A percentile compares a stretch with the other conserved stretches of the same genome.
phyloP scores from a whole-genome alignment of 37 sponge, comb jelly and placozoan species.

The Mnemiopsis leidyi region DNA sequence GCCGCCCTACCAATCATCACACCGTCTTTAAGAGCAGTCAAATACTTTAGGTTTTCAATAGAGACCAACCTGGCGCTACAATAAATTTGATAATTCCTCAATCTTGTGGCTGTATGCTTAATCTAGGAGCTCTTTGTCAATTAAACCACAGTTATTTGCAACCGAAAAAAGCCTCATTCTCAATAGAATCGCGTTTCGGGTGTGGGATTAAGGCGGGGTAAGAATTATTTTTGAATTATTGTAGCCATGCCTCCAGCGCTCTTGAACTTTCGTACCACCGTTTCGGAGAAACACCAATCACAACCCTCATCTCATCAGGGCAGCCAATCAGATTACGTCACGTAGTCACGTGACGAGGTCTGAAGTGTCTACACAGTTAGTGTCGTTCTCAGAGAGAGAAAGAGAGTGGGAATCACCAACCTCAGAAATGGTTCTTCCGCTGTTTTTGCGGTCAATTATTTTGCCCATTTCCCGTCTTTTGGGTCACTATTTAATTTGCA shows the following conservation, averaged over 20 bases:
- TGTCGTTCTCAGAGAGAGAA: not conserved
- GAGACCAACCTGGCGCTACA: not conserved
- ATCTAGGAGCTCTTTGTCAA: not conserved
- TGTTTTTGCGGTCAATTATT: too few relatives aligned
- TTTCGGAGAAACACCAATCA: not conserved
- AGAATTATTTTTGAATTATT: conserved; percentile 39
- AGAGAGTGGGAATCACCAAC: too few relatives aligned
- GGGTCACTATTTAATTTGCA: too few relatives aligned
- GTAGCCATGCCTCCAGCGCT: not conserved
- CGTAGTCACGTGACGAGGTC: not conserved
- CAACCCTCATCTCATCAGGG: not conserved
- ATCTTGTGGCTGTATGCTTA: not conserved
- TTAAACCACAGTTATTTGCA: not conserved
- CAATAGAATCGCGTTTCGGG: conserved; percentile 6
- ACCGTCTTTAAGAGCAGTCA: not conserved
- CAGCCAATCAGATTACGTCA: not conserved
- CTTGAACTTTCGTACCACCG: conserved; percentile 7
- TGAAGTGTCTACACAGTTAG: not conserved
- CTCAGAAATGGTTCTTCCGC: too few relatives aligned
- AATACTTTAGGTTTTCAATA: not conserved
- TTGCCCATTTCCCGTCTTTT: too few relatives aligned
- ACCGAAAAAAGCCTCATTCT: not conserved
- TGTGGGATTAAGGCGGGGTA: conserved; percentile 12
- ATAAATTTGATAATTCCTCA: not conserved
- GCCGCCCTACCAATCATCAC: not conserved